Evolutionary conservation across 2,113 vertebrate genomes (phyloP), one percentile per base, ranked within the genome.

Genomic region (Silurus asotus): DNA sequence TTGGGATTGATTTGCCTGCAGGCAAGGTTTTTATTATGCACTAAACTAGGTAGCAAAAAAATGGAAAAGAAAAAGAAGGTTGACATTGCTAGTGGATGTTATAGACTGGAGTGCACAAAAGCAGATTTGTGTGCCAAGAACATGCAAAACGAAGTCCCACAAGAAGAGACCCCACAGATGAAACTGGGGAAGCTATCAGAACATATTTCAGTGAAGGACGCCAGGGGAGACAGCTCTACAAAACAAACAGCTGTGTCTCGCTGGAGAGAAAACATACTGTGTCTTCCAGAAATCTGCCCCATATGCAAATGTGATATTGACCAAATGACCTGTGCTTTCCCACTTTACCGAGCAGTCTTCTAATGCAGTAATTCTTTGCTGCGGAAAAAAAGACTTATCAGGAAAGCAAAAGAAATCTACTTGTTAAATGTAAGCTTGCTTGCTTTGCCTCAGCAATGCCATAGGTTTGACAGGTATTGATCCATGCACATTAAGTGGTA

Each of bases 211-310:
- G 91, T 86, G 70, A 82, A 88, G 88, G 88, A 92, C 91, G 88
- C 91, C 93, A 86, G 85, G 85, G 87, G 87, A 83, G 37, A 87
- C 83, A 85, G 90, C 91, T 90, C 91, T 89, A 86, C 88, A 89
- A 94, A 93, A 93, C 91, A 93, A 94, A 91, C 87, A 93, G 91
- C 86, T 89, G 87, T 79, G 83, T 91, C 90, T 91, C 89, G 91
- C 89, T 85, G 76, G 89, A 84, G 82, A 81, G 89, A 92, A 88
- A 84, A 92, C 90, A 90, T 89, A 86, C 87, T 86, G 87, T 82
- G 86, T 91, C 90, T 92, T 91, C 90, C 89, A 92, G 92, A 91
- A 89, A 93, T 92, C 87, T 84, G 87, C 87, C 88, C 81, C 88
- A 87, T 92, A 92, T 93, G 92, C 90, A 91, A 91, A 91, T 91